phyloP scores from a whole-genome alignment of 2,888 invertebrate species.

The Microctonus aethiopoides region DNA sequence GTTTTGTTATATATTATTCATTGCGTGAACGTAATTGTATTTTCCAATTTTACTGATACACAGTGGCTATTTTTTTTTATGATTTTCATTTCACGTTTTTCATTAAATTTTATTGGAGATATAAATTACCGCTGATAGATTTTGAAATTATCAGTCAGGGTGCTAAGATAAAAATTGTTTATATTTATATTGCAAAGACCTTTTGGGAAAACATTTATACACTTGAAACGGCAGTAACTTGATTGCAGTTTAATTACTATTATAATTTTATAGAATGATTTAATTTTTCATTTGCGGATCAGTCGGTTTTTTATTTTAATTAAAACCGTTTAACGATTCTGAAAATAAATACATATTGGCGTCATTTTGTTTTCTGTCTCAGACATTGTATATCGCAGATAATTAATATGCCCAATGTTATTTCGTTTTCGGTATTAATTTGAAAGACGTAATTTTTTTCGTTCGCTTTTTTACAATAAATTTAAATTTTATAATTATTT shows the following conservation, averaged over 20 bases:
- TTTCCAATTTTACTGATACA: constrained; percentile 18
- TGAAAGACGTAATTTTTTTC: not conserved
- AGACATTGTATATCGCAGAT: not conserved
- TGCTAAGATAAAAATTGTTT: constrained; percentile 41
- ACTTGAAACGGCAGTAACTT: constrained; percentile 52
- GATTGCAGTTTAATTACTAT: constrained; percentile 48
- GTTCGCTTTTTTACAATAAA: not conserved
- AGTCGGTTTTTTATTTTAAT: not conserved
- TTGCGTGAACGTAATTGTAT: constrained; percentile 12
- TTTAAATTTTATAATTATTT: not conserved
- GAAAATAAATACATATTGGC: constrained; percentile 19
- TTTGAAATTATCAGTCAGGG: not conserved
- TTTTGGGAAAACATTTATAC: constrained; percentile 47
- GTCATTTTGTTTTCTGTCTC: not conserved
- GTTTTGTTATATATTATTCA: constrained; percentile 1
- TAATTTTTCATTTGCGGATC: constrained; percentile 21
- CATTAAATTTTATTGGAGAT: constrained; percentile 15
- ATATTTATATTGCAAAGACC: constrained; percentile 39
- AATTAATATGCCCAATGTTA: not conserved
- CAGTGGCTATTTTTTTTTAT: constrained; percentile 7
- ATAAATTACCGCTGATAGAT: not conserved
- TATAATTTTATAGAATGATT: constrained; percentile 48
- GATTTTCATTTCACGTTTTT: constrained; percentile 6
- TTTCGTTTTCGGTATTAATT: not conserved
- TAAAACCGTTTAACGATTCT: constrained; percentile 26